These are phyloP conservation scores for Saturnia pavonia DNA, from an alignment of 2,888 invertebrate species.

Conservation along the genomic window DNA sequence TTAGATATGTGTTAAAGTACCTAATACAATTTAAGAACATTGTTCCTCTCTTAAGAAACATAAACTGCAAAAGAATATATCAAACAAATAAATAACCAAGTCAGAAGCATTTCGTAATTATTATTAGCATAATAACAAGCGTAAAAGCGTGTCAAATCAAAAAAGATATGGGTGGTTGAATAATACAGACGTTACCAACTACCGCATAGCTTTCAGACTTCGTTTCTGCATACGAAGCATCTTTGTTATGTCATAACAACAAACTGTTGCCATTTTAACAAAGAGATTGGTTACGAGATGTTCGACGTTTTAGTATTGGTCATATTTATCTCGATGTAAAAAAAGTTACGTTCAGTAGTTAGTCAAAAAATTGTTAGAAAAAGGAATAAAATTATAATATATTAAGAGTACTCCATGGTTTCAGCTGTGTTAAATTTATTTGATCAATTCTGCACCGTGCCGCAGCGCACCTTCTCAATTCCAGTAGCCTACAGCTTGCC, in stretches of 20 bases:
- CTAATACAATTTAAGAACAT: neutral
- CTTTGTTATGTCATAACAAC: constrained; percentile 26
- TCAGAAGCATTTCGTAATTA: neutral
- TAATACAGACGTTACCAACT: constrained; percentile 6
- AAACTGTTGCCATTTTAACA: neutral
- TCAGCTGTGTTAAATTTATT: no score
- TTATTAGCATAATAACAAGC: constrained; percentile 10
- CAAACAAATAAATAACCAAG: neutral
- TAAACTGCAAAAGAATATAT: neutral
- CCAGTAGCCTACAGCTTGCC: no score
- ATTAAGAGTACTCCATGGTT: no score
- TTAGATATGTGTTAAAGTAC: neutral
- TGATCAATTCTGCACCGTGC: no score
- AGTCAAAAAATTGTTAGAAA: neutral
- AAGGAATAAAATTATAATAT: no score
- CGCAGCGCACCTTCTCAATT: no score
- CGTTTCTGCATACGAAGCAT: constrained; percentile 27
- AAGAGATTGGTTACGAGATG: neutral
- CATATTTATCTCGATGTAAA: no score
- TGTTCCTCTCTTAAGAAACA: neutral
- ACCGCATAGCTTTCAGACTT: constrained; percentile 25
- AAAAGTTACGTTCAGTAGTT: no score
- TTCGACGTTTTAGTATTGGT: neutral
- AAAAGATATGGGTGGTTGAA: constrained; percentile 15
- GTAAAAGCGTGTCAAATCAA: constrained; percentile 21